These are phyloP conservation scores for Thryonomys swinderianus DNA, from an alignment of 2,113 vertebrate genomes.

Conservation along the genomic window DNA sequence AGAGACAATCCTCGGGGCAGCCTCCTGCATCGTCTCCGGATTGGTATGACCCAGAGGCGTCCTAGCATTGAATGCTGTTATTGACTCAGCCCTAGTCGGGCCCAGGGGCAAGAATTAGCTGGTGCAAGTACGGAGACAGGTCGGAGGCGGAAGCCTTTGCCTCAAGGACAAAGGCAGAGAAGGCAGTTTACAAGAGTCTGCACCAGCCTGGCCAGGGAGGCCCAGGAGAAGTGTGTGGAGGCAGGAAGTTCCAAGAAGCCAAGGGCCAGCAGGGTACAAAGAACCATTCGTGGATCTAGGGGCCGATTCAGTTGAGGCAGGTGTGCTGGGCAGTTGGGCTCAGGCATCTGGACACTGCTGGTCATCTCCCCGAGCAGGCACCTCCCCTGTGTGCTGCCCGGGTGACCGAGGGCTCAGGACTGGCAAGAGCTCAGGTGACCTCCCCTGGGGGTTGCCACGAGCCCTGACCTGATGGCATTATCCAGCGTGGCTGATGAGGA, in stretches of 20 bases:
- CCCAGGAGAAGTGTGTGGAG: background rate
- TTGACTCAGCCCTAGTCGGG: background rate
- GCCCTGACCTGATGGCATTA: background rate
- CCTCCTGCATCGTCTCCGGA: background rate
- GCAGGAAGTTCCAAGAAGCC: background rate
- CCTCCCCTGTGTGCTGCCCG: background rate
- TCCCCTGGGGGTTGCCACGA: background rate
- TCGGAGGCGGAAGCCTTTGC: background rate
- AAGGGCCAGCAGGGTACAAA: background rate
- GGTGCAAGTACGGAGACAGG: background rate
- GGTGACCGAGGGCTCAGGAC: background rate
- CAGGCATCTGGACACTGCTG: background rate
- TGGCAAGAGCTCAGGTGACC: background rate
- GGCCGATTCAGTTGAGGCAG: background rate
- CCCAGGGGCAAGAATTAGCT: background rate
- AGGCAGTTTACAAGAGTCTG: background rate
- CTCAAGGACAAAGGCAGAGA: background rate
- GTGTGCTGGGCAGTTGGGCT: background rate
- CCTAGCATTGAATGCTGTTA: background rate
- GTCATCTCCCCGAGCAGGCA: too few relatives aligned
- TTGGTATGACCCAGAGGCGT: background rate
- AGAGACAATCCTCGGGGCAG: background rate
- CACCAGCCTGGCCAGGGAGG: background rate
- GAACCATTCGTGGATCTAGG: background rate
- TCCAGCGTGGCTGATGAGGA: background rate